Percentiles rank a stretch among this genome's conserved stretches.
Conservation (phyloP, 2,888 invertebrate genomes). For the Microdon myrmicae region DNA sequence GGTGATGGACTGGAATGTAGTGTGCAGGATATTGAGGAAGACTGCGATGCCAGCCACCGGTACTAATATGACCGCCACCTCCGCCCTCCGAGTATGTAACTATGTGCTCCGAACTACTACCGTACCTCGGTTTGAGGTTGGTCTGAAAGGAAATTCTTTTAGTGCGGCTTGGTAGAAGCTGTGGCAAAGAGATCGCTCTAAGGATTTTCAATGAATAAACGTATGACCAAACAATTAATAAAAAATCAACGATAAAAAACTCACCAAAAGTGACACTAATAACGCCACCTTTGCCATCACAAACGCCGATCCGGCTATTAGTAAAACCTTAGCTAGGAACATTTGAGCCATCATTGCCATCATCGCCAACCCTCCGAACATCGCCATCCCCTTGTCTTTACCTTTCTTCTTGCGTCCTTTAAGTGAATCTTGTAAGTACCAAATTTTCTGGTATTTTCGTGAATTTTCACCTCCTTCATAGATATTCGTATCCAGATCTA, state of each 20-base stretch:
- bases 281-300: slow-evolving; percentile 75
- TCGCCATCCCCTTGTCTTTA: slow-evolving; percentile 68
- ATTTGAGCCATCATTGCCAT: slow-evolving; percentile 74
- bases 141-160: slow-evolving; percentile 63
- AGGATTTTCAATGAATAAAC: neutral
- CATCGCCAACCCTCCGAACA: slow-evolving; percentile 73
- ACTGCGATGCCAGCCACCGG: slow-evolving; percentile 67
- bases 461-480: slow-evolving; percentile 61
- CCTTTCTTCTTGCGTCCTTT: slow-evolving; percentile 69
- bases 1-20: slow-evolving; percentile 1
- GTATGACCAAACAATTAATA: neutral
- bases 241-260: slow-evolving; percentile 54
- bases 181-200: neutral
- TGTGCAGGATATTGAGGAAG: slow-evolving; percentile 5
- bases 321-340: slow-evolving; percentile 75
- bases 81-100: slow-evolving; percentile 67
- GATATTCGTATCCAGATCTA: slow-evolving; percentile 17
- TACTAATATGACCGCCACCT: slow-evolving; percentile 52
- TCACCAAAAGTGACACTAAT: slow-evolving; percentile 70
- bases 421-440: slow-evolving; percentile 56
- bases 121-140: slow-evolving; percentile 72
- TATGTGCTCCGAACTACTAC: slow-evolving; percentile 68
- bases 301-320: slow-evolving; percentile 75
- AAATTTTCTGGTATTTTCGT: slow-evolving; percentile 55
- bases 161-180: slow-evolving; percentile 12